These are phyloP conservation scores for Callipepla squamata DNA, from an alignment of 2,113 vertebrate genomes.

Conservation along the genomic window DNA sequence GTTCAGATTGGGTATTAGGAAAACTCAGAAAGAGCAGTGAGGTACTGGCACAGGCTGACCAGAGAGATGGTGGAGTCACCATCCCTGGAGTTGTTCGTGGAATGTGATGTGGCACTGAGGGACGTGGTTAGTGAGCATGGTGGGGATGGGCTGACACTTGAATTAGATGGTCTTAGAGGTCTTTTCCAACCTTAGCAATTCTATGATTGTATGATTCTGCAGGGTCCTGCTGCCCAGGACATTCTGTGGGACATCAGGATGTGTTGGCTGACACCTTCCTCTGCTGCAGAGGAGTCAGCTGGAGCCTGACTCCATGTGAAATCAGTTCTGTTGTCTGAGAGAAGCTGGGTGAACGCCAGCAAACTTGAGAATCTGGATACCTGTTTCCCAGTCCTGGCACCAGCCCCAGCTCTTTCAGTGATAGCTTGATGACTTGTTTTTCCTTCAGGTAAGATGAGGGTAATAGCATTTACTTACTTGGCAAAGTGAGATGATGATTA, in stretches of 20 bases:
- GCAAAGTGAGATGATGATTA: not conserved
- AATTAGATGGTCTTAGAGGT: too few relatives aligned
- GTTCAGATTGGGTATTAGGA: too few relatives aligned
- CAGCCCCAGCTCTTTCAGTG: not conserved
- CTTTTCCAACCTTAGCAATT: too few relatives aligned
- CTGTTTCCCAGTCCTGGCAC: not conserved
- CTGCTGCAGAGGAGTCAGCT: not conserved
- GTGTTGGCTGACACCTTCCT: not conserved
- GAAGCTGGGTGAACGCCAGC: not conserved
- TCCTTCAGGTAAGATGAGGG: not conserved
- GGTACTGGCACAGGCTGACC: too few relatives aligned
- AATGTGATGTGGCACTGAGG: too few relatives aligned
- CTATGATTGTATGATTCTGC: not conserved
- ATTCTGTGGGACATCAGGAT: not conserved
- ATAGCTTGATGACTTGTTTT: not conserved
- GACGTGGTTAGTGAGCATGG: too few relatives aligned
- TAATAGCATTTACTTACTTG: conserved; percentile 8
- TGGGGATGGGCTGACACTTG: too few relatives aligned
- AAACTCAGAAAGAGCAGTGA: too few relatives aligned
- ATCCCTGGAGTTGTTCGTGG: too few relatives aligned
- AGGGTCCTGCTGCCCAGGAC: not conserved
- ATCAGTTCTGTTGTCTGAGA: not conserved
- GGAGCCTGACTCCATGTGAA: accelerated
- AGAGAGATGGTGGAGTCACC: too few relatives aligned
- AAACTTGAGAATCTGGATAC: not conserved